These are phyloP conservation scores for Dendropsophus ebraccatus DNA, from an alignment of 2,113 vertebrate genomes.

Conservation along the genomic window DNA sequence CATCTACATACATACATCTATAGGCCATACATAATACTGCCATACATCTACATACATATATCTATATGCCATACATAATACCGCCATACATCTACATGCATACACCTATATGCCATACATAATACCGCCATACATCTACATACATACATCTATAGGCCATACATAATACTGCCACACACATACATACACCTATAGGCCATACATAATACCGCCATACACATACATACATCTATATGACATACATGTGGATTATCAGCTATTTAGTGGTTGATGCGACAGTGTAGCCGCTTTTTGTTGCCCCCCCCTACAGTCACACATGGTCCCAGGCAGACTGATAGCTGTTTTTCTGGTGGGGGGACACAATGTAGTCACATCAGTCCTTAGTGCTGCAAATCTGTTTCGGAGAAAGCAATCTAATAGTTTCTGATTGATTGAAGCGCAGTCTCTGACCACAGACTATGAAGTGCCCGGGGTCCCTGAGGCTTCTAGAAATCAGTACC, in stretches of 20 bases:
- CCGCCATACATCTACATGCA: no score
- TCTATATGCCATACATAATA: no score
- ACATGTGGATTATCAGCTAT: neutral
- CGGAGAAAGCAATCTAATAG: neutral
- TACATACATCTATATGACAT: neutral
- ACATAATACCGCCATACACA: no score
- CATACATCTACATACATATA: no score
- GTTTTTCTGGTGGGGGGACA: neutral
- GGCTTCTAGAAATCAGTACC: neutral
- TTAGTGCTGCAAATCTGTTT: neutral
- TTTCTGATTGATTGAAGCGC: neutral
- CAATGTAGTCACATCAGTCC: neutral
- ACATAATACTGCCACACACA: no score
- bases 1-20: no score
- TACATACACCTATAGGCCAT: no score
- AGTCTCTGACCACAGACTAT: neutral
- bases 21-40: no score
- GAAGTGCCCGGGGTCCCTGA: slow-evolving; percentile 6
- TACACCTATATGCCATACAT: no score
- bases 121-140: no score
- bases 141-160: no score
- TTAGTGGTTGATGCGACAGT: neutral
- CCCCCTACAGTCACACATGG: neutral
- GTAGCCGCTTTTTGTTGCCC: neutral
- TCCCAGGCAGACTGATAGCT: neutral